A percentile compares a stretch with the other conserved stretches of the same genome.
Conservation (phyloP, 2,113 vertebrate genomes). For the Oryzias javanicus region DNA sequence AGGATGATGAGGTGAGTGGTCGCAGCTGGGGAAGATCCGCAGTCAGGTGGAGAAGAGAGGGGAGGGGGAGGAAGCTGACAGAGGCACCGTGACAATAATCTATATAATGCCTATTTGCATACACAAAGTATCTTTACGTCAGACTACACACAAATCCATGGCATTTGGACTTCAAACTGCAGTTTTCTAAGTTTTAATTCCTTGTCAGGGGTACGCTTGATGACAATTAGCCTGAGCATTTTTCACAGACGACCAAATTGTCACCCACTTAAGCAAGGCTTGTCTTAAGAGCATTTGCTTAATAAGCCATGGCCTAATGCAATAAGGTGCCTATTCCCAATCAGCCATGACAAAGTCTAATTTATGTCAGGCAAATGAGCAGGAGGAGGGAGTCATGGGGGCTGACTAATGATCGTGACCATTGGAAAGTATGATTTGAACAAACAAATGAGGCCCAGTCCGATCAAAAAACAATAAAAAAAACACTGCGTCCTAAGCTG, state of each 20-base stretch:
- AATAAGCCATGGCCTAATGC: conserved; percentile 80
- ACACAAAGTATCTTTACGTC: conserved; percentile 9
- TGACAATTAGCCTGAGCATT: conserved; percentile 69
- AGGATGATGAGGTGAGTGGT: no score
- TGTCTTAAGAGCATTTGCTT: conserved; percentile 78
- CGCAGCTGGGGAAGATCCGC: no score
- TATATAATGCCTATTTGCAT: conserved; percentile 16
- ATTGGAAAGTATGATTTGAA: conserved; percentile 41
- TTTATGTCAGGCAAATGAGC: conserved; percentile 68
- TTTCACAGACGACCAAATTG: conserved; percentile 73
- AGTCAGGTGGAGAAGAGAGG: no score
- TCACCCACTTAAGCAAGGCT: conserved; percentile 78
- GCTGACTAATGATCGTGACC: conserved; percentile 48
- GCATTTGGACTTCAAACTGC: conserved; percentile 35
- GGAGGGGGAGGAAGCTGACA: no score
- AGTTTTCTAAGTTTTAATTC: conserved; percentile 48
- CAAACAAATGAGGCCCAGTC: conserved; percentile 28
- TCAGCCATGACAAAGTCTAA: conserved; percentile 79
- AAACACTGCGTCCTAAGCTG: no score
- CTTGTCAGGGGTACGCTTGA: conserved; percentile 49
- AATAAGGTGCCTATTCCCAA: conserved; percentile 79
- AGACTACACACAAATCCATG: conserved; percentile 38
- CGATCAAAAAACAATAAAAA: no score
- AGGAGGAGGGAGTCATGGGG: conserved; percentile 40
- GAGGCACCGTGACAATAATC: no score